A percentile compares a stretch with the other conserved stretches of the same genome.
phyloP scores from a whole-genome alignment of 2,113 vertebrate genomes.

The Atrichornis clamosus region DNA sequence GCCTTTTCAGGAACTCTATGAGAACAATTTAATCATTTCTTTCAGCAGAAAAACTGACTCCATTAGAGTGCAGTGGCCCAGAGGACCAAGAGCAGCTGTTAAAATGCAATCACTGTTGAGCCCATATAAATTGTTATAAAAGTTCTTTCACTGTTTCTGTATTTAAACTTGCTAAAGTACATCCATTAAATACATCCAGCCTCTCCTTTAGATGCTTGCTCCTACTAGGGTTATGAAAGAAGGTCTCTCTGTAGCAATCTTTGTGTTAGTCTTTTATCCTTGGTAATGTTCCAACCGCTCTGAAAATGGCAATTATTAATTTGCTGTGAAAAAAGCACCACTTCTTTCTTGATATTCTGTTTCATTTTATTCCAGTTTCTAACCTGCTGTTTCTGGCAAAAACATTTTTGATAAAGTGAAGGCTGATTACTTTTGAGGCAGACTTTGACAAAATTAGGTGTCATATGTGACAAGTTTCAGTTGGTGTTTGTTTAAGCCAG shows the following conservation, averaged over 20 bases:
- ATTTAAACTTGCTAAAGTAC: conserved; percentile 18
- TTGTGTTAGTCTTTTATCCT: conserved; percentile 46
- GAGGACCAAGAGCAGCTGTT: conserved; percentile 59
- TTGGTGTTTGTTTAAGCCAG: conserved; percentile 37
- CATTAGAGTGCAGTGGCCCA: conserved; percentile 19
- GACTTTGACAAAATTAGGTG: conserved; percentile 50
- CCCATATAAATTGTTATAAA: conserved; percentile 48
- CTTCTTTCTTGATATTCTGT: neutral
- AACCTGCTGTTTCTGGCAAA: conserved; percentile 56
- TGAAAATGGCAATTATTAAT: conserved; percentile 51
- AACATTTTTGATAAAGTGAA: conserved; percentile 58
- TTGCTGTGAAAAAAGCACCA: neutral
- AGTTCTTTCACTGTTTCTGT: conserved; percentile 43
- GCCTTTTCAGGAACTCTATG: conserved; percentile 49
- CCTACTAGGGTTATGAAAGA: conserved; percentile 9
- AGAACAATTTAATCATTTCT: conserved; percentile 37
- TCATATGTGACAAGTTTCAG: conserved; percentile 22
- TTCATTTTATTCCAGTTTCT: conserved; percentile 52
- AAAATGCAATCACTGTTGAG: conserved; percentile 40
- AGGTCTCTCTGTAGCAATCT: conserved; percentile 29
- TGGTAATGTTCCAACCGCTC: conserved; percentile 15
- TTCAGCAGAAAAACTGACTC: conserved; percentile 51
- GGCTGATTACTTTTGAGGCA: conserved; percentile 1
- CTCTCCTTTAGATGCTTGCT: conserved; percentile 1
- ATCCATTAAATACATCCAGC: conserved; percentile 18